These are phyloP conservation scores for Symphodus melops DNA, from an alignment of 2,113 vertebrate genomes.

Conservation along the genomic window DNA sequence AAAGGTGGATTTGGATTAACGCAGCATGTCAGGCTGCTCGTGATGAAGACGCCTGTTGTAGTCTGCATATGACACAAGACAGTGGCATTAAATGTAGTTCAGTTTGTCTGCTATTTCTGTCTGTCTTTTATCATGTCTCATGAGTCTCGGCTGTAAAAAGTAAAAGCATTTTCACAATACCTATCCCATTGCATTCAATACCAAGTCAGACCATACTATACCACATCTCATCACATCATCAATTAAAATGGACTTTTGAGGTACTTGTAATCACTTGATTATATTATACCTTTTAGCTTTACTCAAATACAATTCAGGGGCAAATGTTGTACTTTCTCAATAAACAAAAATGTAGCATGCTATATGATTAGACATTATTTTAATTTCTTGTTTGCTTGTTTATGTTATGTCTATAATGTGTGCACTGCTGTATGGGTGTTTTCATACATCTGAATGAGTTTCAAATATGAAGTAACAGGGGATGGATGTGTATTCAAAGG, in stretches of 20 bases:
- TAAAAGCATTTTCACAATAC: too few relatives aligned
- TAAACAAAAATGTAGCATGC: too few relatives aligned
- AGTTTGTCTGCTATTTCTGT: neutral
- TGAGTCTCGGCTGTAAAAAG: neutral
- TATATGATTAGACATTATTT: neutral
- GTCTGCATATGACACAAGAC: neutral
- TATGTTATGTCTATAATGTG: neutral
- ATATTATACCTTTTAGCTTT: too few relatives aligned
- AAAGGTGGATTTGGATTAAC: conserved; percentile 19
- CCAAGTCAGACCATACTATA: too few relatives aligned
- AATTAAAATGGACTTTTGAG: too few relatives aligned
- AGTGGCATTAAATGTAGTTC: neutral
- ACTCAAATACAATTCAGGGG: too few relatives aligned
- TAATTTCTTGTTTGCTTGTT: neutral
- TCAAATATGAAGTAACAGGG: neutral
- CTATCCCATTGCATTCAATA: too few relatives aligned
- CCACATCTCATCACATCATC: too few relatives aligned
- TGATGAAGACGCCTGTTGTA: neutral
- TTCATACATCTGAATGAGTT: neutral
- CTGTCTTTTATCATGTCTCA: neutral
- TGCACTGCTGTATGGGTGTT: neutral
- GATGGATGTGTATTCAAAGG: neutral
- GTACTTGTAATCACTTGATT: too few relatives aligned
- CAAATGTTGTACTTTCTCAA: too few relatives aligned
- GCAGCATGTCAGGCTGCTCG: neutral